phyloP scores from a whole-genome alignment of 2,113 vertebrate species.

The Tragulus kanchil region DNA sequence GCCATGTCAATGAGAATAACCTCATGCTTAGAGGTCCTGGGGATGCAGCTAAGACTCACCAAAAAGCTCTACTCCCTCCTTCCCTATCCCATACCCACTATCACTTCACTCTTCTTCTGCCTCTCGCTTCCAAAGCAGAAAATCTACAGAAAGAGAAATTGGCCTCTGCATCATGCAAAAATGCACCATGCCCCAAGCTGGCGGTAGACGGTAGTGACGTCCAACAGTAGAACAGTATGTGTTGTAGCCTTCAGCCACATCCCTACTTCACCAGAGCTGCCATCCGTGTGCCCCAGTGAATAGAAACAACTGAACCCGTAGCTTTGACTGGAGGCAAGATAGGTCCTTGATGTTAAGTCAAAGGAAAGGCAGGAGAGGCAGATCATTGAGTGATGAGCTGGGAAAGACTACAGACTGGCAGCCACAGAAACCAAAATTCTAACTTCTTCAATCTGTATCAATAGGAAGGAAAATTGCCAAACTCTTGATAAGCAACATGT shows the following conservation, averaged over 20 bases:
- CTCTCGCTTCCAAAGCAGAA: background rate
- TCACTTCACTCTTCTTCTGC: background rate
- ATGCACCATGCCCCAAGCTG: background rate
- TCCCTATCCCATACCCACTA: background rate
- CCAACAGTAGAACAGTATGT: accelerated
- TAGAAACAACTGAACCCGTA: background rate
- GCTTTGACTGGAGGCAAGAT: background rate
- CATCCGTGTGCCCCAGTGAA: background rate
- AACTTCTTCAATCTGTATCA: background rate
- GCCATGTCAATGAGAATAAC: background rate
- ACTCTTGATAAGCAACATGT: background rate
- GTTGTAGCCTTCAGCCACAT: background rate
- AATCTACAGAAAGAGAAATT: background rate
- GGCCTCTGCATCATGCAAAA: background rate
- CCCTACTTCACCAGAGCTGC: accelerated
- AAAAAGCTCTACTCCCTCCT: background rate
- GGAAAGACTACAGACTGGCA: background rate
- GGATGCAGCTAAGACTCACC: background rate
- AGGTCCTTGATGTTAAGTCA: background rate
- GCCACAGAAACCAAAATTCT: background rate
- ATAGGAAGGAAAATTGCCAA: background rate
- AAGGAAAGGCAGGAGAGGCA: background rate
- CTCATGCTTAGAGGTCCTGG: background rate
- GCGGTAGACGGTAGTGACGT: background rate
- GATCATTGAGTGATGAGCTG: background rate